A percentile compares a stretch with the other conserved stretches of the same genome.
These are phyloP conservation scores for Syrrhaptes paradoxus DNA, from an alignment of 2,113 vertebrate genomes.

Conservation along the genomic window DNA sequence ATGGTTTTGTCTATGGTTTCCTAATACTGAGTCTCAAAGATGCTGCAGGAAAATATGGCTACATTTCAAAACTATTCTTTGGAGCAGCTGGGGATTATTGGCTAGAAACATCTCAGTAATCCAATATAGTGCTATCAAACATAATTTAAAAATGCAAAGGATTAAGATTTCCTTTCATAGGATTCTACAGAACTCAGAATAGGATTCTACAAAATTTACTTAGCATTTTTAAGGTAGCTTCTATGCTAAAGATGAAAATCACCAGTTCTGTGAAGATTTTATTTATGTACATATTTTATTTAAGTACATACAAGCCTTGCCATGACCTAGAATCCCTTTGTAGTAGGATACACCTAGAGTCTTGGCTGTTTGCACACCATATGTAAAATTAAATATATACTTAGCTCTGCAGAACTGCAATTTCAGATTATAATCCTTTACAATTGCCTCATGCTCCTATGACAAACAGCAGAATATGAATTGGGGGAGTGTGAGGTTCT, in stretches of 20 bases:
- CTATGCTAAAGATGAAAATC: background rate
- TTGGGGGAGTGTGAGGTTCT: background rate
- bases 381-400: background rate
- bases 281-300: background rate
- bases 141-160: conserved; percentile 38
- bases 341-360: background rate
- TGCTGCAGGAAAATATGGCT: background rate
- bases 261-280: background rate
- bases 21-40: background rate
- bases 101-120: conserved; percentile 49
- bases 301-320: background rate
- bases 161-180: conserved; percentile 40
- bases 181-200: background rate
- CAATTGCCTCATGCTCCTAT: background rate
- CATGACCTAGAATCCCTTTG: conserved; percentile 2
- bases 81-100: conserved; percentile 47
- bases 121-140: conserved; percentile 37
- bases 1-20: background rate
- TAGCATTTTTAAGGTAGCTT: background rate
- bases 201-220: conserved; percentile 12
- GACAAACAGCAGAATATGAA: background rate
- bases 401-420: background rate
- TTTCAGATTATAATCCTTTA: background rate
- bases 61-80: conserved; percentile 28
- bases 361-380: background rate